These are phyloP conservation scores for Tadarida brasiliensis DNA, from an alignment of 2,797 vertebrate genomes.

Conservation along the genomic window DNA sequence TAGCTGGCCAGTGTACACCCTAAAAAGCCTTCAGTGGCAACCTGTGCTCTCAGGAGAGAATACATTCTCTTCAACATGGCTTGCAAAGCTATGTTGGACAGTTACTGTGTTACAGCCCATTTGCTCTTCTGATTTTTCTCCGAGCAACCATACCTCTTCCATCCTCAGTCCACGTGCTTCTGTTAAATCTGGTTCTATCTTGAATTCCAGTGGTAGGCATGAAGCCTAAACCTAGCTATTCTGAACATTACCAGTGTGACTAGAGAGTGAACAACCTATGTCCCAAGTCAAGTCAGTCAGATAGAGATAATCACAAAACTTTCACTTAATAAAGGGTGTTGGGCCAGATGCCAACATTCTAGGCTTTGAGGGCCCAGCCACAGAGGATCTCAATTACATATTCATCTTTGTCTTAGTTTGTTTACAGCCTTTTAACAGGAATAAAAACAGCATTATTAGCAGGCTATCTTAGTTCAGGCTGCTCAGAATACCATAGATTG, in stretches of 20 bases:
- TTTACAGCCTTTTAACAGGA: neutral
- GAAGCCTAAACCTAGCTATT: neutral
- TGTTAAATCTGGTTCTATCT: neutral
- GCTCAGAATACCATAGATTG: neutral
- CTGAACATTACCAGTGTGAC: neutral
- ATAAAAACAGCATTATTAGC: neutral
- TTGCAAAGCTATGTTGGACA: neutral
- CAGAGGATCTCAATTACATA: neutral
- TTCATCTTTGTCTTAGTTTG: neutral
- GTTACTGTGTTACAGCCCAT: neutral
- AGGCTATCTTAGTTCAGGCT: neutral
- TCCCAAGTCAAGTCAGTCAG: neutral
- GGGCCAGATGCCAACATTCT: neutral
- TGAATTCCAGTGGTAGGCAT: neutral
- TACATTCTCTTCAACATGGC: neutral
- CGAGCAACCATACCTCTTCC: neutral
- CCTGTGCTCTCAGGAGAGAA: neutral
- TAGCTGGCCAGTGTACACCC: neutral
- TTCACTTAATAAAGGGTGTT: neutral
- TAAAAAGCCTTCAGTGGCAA: neutral
- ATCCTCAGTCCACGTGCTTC: neutral
- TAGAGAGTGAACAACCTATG: neutral
- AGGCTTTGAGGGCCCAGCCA: neutral
- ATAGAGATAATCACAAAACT: neutral
- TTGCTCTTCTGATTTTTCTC: neutral